These are phyloP conservation scores for Sus cebifrons DNA, from an alignment of 2,797 vertebrate species.

Conservation along the genomic window DNA sequence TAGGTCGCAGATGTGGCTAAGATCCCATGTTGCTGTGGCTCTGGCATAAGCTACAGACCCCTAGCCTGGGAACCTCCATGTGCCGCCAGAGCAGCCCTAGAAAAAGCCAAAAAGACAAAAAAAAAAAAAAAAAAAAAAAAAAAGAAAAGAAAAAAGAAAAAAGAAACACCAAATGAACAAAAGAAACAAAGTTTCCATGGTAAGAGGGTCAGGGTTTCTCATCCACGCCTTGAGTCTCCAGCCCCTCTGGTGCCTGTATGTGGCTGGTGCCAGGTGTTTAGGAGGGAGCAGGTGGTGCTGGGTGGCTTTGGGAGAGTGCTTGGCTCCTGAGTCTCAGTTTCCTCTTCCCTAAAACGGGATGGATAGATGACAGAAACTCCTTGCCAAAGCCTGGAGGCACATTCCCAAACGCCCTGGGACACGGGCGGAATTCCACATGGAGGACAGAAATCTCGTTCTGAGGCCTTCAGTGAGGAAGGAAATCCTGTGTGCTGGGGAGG, in stretches of 20 bases:
- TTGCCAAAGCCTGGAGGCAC: background rate
- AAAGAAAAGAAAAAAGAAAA: too few species aligned
- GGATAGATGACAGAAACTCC: background rate
- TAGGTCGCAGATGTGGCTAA: too few species aligned
- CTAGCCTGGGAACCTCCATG: too few species aligned
- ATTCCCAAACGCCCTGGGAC: background rate
- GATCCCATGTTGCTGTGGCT: too few species aligned
- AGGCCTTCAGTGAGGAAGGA: constrained; percentile 22
- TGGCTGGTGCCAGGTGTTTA: background rate
- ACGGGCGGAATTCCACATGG: background rate
- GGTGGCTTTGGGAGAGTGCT: background rate
- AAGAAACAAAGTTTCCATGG: too few species aligned
- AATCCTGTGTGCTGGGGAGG: background rate
- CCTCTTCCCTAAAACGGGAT: constrained; percentile 1
- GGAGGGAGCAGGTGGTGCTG: background rate
- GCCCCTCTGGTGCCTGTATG: background rate
- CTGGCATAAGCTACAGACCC: too few species aligned
- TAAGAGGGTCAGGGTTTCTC: background rate
- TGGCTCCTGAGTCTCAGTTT: constrained; percentile 40
- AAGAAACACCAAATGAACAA: too few species aligned
- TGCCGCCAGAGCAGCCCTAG: too few species aligned
- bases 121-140: too few species aligned
- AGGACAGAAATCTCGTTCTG: background rate
- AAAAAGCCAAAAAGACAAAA: too few species aligned
- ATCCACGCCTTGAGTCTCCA: background rate